Conservation (phyloP, 2,113 vertebrate species). For the Platysteira castanea region DNA sequence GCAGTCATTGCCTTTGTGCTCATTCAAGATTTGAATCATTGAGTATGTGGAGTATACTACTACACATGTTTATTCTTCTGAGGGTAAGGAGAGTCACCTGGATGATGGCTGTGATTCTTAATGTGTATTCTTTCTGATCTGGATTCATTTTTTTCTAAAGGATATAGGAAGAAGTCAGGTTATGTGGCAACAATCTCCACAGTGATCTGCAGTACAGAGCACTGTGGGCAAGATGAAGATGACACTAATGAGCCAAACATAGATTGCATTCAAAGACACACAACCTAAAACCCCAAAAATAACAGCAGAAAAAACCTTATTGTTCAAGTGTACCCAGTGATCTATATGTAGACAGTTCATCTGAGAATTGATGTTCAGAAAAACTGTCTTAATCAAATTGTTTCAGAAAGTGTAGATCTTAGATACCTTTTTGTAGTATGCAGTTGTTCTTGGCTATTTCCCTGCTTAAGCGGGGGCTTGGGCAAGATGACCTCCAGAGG, state of each 20-base stretch:
- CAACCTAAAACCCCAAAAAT: not conserved
- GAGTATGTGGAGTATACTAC: not conserved
- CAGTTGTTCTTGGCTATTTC: not conserved
- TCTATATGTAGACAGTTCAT: accelerated
- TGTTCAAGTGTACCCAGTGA: not conserved
- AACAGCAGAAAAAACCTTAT: not conserved
- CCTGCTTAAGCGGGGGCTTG: not conserved
- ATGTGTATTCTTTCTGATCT: not conserved
- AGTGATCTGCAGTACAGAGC: not conserved
- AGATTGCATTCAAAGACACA: not conserved
- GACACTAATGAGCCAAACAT: not conserved
- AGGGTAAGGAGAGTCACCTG: not conserved
- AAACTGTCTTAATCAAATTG: not conserved
- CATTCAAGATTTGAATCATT: not conserved
- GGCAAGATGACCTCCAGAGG: not conserved
- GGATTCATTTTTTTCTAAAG: not conserved
- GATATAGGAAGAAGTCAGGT: not conserved
- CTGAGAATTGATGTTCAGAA: not conserved
- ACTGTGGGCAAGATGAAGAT: not conserved
- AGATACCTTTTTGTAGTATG: not conserved
- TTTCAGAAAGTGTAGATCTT: not conserved
- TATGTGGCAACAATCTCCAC: not conserved
- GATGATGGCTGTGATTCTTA: not conserved
- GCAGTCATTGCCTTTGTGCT: not conserved
- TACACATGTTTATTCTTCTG: not conserved